Base-by-base conservation (phyloP, 2,797 vertebrate genomes). In the Gouania willdenowi region DNA sequence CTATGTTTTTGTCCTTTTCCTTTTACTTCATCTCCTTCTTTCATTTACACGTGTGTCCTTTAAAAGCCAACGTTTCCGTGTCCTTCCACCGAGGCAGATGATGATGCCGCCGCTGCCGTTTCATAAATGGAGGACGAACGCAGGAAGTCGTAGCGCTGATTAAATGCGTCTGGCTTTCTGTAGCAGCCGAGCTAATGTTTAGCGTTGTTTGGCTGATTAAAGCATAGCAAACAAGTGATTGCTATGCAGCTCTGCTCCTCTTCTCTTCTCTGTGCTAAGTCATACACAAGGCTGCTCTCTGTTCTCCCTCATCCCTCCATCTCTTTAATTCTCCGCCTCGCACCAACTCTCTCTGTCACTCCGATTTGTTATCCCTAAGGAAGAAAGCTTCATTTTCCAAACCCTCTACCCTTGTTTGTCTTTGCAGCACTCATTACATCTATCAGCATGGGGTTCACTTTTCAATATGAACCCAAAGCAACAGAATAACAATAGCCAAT, bases 201-300 rank as follows among this genome's bases (percentile, higher is more conserved):
- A 60, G 68, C 55, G 66, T 67, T 54, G 69, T 79, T 64, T 57
- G 64, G 25, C 66, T 79, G 79, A 79, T 77, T 82, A 72, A 76
- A 79, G 77, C 67, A 57, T 43, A 43, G 66, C 62, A 60, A 70
- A 66, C 69, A 47, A 75, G 66, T 71, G 73, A 81, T 84, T 84
- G 77, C 75, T 84, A 84, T 84, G 75, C 81, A 74, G 81, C 75
- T 49, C 72, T 41, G 72, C 75, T 79, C 66, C 66, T 50, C 66
- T 49, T 72, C 41, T 72, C 75, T 79, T 66, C 66, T 50, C 66
- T 33, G 72, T 40, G 62, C 73, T 63, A 66, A 49, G 66, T 75
- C 65, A 24, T 58, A 69, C 73, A 84, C 81, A 84, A 81, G 73
- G 79, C 75, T 30, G 43, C 63, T 57, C 77, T 77, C 62, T 83